phyloP scores from a whole-genome alignment of 2,797 vertebrate species.

The Cygnus olor region DNA sequence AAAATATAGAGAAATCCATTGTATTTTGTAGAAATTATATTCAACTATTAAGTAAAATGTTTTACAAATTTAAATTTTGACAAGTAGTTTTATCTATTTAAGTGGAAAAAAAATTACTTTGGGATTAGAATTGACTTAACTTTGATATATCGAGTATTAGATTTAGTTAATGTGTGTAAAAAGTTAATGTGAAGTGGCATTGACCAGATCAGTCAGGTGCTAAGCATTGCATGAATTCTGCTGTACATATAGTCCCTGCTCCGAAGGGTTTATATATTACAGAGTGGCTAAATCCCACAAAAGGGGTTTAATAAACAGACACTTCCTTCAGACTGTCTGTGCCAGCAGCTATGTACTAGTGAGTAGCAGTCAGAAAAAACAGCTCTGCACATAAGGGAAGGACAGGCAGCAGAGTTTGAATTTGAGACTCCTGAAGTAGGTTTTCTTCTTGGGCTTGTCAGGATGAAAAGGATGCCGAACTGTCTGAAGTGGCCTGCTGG shows the following conservation, averaged over 20 bases:
- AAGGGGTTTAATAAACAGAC: neutral
- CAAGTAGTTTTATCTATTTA: neutral
- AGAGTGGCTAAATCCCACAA: neutral
- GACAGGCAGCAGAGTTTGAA: neutral
- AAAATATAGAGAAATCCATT: neutral
- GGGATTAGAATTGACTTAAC: neutral
- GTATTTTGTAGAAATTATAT: neutral
- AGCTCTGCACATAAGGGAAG: neutral
- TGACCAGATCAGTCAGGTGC: neutral
- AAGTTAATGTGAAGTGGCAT: neutral
- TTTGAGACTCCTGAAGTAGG: neutral
- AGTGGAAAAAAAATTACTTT: neutral
- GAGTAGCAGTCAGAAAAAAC: neutral
- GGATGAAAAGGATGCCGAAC: neutral
- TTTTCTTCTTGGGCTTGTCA: neutral
- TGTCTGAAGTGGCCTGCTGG: neutral
- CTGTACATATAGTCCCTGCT: neutral
- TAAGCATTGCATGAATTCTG: neutral
- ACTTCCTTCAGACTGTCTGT: neutral
- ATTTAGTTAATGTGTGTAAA: neutral
- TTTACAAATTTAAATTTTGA: neutral
- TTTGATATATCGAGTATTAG: neutral
- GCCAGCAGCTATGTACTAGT: neutral
- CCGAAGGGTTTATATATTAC: neutral
- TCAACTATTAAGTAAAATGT: neutral